Percentiles rank a stretch among this genome's conserved stretches.
phyloP scores from a whole-genome alignment of 30 jellyfish, hydroid and myxozoan genomes.

The Turritopsis rubra region DNA sequence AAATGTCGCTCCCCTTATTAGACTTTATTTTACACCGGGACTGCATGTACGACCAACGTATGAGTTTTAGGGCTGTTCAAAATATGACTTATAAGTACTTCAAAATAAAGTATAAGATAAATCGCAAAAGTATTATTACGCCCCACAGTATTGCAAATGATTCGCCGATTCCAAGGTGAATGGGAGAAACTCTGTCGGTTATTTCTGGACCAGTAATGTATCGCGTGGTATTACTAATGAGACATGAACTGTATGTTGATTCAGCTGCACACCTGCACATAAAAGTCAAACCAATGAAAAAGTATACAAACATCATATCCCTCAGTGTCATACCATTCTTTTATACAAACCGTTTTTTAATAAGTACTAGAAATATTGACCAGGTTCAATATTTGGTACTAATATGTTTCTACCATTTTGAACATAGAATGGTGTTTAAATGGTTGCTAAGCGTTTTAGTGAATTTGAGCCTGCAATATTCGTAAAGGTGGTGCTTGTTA shows the following conservation, averaged over 20 bases:
- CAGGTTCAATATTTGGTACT: too few relatives aligned
- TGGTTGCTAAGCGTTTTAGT: too few relatives aligned
- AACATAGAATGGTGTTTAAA: too few relatives aligned
- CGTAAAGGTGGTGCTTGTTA: not conserved
- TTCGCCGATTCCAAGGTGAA: conserved; percentile 13
- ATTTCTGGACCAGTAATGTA: conserved; percentile 36
- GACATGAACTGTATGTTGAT: conserved; percentile 11
- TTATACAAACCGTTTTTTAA: too few relatives aligned
- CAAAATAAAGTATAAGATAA: conserved; percentile 22
- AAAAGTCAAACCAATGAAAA: not conserved
- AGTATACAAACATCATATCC: not conserved
- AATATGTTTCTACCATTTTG: too few relatives aligned
- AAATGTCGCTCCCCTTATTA: too few relatives aligned
- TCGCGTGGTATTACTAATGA: conserved; percentile 3
- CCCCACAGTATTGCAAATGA: conserved; percentile 11
- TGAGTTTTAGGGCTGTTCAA: too few relatives aligned
- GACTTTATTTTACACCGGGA: too few relatives aligned
- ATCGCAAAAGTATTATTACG: conserved; percentile 4
- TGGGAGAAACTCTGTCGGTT: not conserved
- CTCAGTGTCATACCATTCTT: not conserved
- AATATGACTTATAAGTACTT: too few relatives aligned
- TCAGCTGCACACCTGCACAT: conserved; percentile 17
- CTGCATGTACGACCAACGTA: too few relatives aligned
- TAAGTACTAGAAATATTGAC: too few relatives aligned
- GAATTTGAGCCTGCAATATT: not conserved